Evolutionary conservation across 2,888 invertebrate species (phyloP).

Genomic region (Athalia circularis): DNA sequence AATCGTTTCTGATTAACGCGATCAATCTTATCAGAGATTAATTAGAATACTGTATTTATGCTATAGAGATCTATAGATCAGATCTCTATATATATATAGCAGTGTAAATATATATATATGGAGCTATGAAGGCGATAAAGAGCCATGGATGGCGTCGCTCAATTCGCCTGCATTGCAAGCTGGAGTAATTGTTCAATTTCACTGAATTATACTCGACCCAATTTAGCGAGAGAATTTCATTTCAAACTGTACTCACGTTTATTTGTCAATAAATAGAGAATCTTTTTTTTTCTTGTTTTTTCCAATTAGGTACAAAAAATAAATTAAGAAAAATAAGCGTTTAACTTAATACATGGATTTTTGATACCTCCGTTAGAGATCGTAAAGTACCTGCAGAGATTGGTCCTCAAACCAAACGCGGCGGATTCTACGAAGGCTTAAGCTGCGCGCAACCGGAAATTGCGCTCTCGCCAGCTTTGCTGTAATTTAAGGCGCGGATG

Average conservation of each 20-base stretch:
- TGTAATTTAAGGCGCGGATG: not conserved
- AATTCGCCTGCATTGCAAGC: constrained; percentile 2
- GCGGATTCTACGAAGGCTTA: too few relatives aligned
- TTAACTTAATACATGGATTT: too few relatives aligned
- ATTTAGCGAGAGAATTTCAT: constrained; percentile 19
- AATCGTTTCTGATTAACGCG: constrained; percentile 2
- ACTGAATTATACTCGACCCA: not conserved
- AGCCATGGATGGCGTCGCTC: not conserved
- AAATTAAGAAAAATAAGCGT: too few relatives aligned
- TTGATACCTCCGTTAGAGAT: too few relatives aligned
- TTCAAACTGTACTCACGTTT: not conserved
- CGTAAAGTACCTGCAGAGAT: too few relatives aligned
- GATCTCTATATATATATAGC: too few relatives aligned
- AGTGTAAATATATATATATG: not conserved
- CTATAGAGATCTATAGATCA: not conserved
- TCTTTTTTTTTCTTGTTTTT: too few relatives aligned
- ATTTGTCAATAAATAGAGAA: not conserved
- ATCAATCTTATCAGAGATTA: constrained; percentile 5
- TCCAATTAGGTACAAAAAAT: too few relatives aligned
- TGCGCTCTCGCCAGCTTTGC: not conserved
- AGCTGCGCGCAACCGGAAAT: not conserved
- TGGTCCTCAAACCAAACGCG: too few relatives aligned
- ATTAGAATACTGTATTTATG: constrained; percentile 17
- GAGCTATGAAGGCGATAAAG: constrained; percentile 2
- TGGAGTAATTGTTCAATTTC: not conserved